These are phyloP conservation scores for Cataglyphis hispanica DNA, from an alignment of 1,140 invertebrate species.

Conservation along the genomic window DNA sequence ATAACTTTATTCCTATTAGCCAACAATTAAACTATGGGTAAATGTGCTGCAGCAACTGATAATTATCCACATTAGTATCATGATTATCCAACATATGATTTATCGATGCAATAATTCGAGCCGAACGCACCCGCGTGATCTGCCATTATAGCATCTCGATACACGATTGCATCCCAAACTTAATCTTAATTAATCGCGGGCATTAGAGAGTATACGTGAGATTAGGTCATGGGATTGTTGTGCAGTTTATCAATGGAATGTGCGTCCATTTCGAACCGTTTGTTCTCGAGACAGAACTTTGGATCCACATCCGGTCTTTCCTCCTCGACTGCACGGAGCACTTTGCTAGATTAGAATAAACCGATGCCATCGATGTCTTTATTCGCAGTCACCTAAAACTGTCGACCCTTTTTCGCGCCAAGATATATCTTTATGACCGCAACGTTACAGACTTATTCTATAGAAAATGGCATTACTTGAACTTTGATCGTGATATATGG, in stretches of 20 bases:
- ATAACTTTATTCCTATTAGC: neutral
- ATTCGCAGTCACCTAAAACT: constrained; percentile 58
- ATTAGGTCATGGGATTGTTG: constrained; percentile 35
- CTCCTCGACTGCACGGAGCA: constrained; percentile 24
- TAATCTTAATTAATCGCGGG: constrained; percentile 61
- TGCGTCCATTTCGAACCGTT: constrained; percentile 50
- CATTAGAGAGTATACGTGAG: constrained; percentile 36
- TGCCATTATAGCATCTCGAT: constrained; percentile 32
- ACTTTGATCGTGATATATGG: constrained; percentile 54
- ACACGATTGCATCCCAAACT: constrained; percentile 36
- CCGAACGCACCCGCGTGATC: neutral
- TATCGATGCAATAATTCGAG: constrained; percentile 12
- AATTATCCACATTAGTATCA: neutral
- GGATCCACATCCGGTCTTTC: constrained; percentile 20
- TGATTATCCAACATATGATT: neutral
- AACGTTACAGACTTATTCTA: constrained; percentile 35
- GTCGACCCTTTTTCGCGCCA: constrained; percentile 48
- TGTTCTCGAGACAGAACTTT: constrained; percentile 32
- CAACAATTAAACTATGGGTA: neutral
- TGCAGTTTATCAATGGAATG: constrained; percentile 50
- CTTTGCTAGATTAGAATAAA: constrained; percentile 67
- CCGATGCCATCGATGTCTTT: constrained; percentile 59
- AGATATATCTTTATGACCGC: constrained; percentile 58
- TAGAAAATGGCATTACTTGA: constrained; percentile 56
- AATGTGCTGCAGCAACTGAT: neutral